Evolutionary conservation across 2,113 vertebrate genomes (phyloP), one percentile per base, ranked within the genome.

Genomic region (Hippocampus comes): DNA sequence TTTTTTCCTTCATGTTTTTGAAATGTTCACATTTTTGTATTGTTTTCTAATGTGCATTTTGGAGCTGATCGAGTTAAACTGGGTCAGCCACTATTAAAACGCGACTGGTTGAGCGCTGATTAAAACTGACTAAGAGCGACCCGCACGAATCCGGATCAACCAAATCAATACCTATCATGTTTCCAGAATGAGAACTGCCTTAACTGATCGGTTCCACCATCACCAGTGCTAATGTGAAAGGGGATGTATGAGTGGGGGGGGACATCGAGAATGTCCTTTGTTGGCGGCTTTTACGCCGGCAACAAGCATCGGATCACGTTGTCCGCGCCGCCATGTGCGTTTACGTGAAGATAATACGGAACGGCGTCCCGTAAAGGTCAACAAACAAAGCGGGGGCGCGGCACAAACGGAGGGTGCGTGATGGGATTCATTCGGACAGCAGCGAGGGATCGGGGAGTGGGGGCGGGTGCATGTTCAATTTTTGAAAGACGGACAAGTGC

Each of bases 151-250:
- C 78, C 82, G 83, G 78, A 84, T 87, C 80, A 78, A 88, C 88
- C 80, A 78, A 88, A 92, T 86, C 79, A 68, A 91, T 88, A 79
- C 73, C 73, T 80, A 78, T 82, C 83, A 59, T 9, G 51, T 83
- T 85, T 78, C 70, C 79, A 85, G 88, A 84, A 86, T 68, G 85
- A 86, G 72, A 77, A 81, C 73, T 78, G 77, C 83, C 73, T 80
- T 78, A 82, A 75, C 82, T 90, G 88, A 88, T 93, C 90, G 91
- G 79, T 77, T 86, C 76, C 83, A 85, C 81, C 81, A 85, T 86
- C 89, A 89, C 88, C 89, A 88, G 87, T 46, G 84, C 67, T 86
- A 84, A 89, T 78, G 78, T 75, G 76, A 76, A 81, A 86, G 87
- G 88, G 70, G 78, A 75, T 63, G 14, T 61, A 41, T 61, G 74